phyloP scores from a whole-genome alignment of 2,113 vertebrate genomes.

The Tringa solitaria region DNA sequence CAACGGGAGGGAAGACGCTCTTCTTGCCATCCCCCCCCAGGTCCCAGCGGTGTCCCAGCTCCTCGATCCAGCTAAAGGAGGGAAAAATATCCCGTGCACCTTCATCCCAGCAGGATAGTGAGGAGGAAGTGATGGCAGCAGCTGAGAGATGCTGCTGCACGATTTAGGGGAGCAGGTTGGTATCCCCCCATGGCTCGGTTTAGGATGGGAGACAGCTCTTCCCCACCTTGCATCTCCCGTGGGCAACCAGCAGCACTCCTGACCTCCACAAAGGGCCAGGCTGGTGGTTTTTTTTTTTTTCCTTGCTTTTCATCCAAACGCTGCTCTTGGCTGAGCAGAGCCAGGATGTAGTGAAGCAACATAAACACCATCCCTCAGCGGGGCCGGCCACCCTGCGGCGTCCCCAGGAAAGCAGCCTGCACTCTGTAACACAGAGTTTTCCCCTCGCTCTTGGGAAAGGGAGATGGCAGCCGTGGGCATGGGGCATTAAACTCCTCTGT shows the following conservation, averaged over 20 bases:
- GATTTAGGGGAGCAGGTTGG: background rate
- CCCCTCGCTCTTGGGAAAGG: background rate
- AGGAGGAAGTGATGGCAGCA: background rate
- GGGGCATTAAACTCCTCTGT: rapidly evolving
- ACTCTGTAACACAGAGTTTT: background rate
- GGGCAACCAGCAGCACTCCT: rapidly evolving
- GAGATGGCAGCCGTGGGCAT: rapidly evolving
- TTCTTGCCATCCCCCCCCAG: rapidly evolving
- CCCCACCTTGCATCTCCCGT: rapidly evolving
- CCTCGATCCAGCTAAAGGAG: rapidly evolving
- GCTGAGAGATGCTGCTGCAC: background rate
- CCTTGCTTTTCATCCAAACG: background rate
- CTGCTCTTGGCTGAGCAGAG: background rate
- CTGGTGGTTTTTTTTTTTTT: background rate
- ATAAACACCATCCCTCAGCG: slow-evolving; percentile 24
- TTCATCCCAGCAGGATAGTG: rapidly evolving
- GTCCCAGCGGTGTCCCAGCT: rapidly evolving
- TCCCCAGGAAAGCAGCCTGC: background rate
- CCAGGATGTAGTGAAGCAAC: background rate
- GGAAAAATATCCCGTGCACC: rapidly evolving
- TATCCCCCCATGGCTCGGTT: rapidly evolving
- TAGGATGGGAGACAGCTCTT: background rate
- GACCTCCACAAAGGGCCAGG: background rate
- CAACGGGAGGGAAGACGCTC: background rate
- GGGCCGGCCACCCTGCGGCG: background rate